Evolutionary conservation across 2,113 vertebrate genomes (phyloP).

Genomic region (Ictidomys tridecemlineatus): DNA sequence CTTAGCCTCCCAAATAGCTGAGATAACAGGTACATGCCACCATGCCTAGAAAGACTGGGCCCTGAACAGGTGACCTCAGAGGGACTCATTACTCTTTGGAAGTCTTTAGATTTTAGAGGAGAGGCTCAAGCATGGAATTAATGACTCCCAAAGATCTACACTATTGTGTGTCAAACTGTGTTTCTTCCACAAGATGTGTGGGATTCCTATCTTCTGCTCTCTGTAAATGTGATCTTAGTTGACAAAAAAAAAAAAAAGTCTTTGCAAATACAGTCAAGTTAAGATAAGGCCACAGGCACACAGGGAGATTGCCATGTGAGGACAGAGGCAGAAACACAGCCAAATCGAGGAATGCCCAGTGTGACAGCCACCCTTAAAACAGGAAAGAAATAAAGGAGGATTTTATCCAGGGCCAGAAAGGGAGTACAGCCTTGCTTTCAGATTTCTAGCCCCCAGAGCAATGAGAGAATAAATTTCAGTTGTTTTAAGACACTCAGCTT

Average conservation of each 20-base stretch:
- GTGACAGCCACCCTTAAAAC: neutral
- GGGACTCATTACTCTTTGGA: neutral
- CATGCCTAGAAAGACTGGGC: no score
- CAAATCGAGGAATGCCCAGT: neutral
- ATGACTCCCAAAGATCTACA: neutral
- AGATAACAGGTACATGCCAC: no score
- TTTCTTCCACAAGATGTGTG: neutral
- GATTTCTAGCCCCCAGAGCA: neutral
- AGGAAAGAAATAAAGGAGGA: neutral
- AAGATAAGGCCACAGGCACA: neutral
- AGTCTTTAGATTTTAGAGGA: neutral
- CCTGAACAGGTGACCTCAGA: neutral
- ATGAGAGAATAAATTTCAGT: neutral
- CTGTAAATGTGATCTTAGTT: neutral
- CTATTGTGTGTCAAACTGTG: neutral
- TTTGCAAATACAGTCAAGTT: conserved; percentile 17
- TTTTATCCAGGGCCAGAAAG: neutral
- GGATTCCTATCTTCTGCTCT: neutral
- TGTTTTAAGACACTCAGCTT: neutral
- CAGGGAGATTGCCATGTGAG: fast-evolving
- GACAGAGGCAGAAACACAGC: neutral
- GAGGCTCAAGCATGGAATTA: neutral
- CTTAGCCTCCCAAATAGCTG: no score
- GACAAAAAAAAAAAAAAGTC: neutral
- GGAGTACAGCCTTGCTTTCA: neutral